Conservation (phyloP, 23 tunicate genomes). For the Phallusia fumigata region DNA sequence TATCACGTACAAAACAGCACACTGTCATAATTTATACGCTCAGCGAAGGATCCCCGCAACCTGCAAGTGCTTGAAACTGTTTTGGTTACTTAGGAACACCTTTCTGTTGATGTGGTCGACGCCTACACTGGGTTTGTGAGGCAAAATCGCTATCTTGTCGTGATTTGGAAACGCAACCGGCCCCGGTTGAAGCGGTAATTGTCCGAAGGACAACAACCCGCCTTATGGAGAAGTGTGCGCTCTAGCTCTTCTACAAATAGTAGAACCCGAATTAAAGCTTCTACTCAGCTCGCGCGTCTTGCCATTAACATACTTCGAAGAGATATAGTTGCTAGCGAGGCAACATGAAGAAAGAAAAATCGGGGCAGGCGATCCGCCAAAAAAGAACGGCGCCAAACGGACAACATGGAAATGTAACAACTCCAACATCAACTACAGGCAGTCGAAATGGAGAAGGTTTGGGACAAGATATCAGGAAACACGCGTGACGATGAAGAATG, state of each 20-base stretch:
- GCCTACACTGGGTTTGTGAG: conserved; percentile 8
- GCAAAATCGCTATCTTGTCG: background rate
- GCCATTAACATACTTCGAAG: background rate
- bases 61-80: background rate
- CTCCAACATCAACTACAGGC: background rate
- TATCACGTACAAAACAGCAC: too few relatives aligned
- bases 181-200: background rate
- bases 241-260: background rate
- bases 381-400: background rate
- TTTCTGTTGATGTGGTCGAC: background rate
- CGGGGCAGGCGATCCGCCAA: background rate
- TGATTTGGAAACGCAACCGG: background rate
- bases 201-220: background rate
- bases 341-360: background rate
- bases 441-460: background rate
- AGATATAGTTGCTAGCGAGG: background rate
- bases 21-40: too few relatives aligned
- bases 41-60: conserved; percentile 10
- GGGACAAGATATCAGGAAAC: background rate
- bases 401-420: too few relatives aligned
- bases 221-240: background rate
- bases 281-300: conserved; percentile 14
- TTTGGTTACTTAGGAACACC: background rate
- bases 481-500: background rate
- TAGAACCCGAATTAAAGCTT: background rate